Evolutionary conservation across 2,113 vertebrate species (phyloP), one percentile per base, ranked within the genome.

Genomic region (Cryptoleucopteryx plumbea): DNA sequence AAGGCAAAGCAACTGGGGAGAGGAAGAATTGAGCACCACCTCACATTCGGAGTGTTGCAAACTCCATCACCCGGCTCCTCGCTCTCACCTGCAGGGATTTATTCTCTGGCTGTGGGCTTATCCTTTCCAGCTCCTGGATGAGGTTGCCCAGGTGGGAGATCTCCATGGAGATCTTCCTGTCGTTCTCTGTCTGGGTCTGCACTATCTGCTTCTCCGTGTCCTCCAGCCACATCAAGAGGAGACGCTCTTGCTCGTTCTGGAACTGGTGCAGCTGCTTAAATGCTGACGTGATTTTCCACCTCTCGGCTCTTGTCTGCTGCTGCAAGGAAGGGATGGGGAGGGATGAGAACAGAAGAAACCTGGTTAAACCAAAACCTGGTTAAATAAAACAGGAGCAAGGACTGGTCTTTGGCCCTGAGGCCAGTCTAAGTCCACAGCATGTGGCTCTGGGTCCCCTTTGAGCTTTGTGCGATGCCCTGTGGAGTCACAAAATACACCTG

Each of bases 281-380:
- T 27, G 14, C 70, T 48, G 13, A 45, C 59, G 4, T 55, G 34
- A 74, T 65, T 26, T 85, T 74, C 58, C 58, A 85, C 48, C 59
- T 85, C 82, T 85, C 58, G 2, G 34, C 58, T 31, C 48, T 63
- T 7, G 26, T 26, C 70, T 85, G 82, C 48, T 73, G 58, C 82
- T 85, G 70, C 40, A 9, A 85, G 40, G 48, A 23, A 31, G 6
- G 18, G 45, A 52, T 7, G 16, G 56, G 23, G 47, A 55, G 27
- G 17, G 48, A 4, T 55, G 40, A 85, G 58, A 32, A 32, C 7
- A 9, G 58, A 14, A 65, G 21, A 38, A 45, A 45, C 4, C 27
- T 0, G 1, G n/a, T n/a, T n/a, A n/a, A n/a, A n/a, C n/a, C 26
- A 7, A 36, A 53, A 45, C 25, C 25, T 19, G 25, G 66, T 59